A percentile compares a stretch with the other conserved stretches of the same genome.
phyloP scores from a whole-genome alignment of 2,888 invertebrate species.

The Tetropium fuscum region DNA sequence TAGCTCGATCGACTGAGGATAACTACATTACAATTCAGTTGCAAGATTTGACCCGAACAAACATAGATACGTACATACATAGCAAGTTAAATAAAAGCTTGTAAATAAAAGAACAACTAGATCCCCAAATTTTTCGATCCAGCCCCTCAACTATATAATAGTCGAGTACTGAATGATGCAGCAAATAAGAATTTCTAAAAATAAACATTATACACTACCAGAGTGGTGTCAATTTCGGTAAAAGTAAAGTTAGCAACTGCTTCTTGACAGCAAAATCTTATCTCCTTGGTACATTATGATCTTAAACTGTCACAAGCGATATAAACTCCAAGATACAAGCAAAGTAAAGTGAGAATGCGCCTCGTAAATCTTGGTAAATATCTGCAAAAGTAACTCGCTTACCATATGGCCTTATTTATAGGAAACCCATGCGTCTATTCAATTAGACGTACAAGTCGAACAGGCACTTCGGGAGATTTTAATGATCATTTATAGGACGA shows the following conservation, averaged over 20 bases:
- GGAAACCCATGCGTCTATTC: slow-evolving; percentile 45
- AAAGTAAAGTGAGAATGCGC: slow-evolving; percentile 42
- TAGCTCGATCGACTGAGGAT: too few relatives aligned
- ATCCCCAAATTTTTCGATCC: too few relatives aligned
- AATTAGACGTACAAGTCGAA: slow-evolving; percentile 39
- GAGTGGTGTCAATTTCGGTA: too few relatives aligned
- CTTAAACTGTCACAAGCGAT: slow-evolving; percentile 38
- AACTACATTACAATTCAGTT: too few relatives aligned
- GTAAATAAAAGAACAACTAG: too few relatives aligned
- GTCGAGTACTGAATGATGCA: neutral
- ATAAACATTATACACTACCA: too few relatives aligned
- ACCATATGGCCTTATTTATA: slow-evolving; percentile 53
- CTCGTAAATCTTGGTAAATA: slow-evolving; percentile 45
- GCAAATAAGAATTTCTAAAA: neutral
- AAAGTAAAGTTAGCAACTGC: neutral
- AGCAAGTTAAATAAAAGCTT: too few relatives aligned
- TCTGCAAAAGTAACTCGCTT: slow-evolving; percentile 46
- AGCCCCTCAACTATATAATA: slow-evolving; percentile 6
- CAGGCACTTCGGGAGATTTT: slow-evolving; percentile 30
- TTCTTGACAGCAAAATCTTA: slow-evolving; percentile 23
- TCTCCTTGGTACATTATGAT: slow-evolving; percentile 35
- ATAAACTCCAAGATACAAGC: slow-evolving; percentile 36
- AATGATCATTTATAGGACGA: slow-evolving; percentile 17
- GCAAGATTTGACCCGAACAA: too few relatives aligned
- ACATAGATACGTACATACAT: too few relatives aligned